Evolutionary conservation across 2,888 invertebrate species (phyloP), one percentile per base, ranked within the genome.

Genomic region (Melieria crassipennis): DNA sequence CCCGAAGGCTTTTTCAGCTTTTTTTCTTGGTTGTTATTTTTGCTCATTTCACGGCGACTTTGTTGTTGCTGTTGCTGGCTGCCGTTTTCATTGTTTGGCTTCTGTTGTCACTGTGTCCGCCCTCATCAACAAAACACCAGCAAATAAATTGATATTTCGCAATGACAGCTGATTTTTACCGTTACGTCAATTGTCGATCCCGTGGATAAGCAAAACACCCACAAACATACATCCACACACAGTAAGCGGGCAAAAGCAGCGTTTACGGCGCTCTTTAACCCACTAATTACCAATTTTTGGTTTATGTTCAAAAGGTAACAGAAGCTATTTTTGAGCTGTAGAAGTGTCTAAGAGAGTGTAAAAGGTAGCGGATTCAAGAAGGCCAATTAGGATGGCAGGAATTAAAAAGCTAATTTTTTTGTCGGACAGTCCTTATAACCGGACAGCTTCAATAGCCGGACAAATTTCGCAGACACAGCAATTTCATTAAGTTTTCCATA

Each of bases 161-260:
- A 52, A 9, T 52, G 52, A 52, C 52, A 52, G 52, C 52, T 52
- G 52, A 52, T 52, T 52, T 52, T 52, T 52, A 13, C 52, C 13
- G 52, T 13, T 52, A 6, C 13, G 11, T 52, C 52, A 9, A n/a
- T 52, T 7, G 50, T 52, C 52, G 52, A 52, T n/a, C 5, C 9
- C 9, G 11, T 50, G 50, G 11, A 5, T 7, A 52, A 9, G 3
- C 30, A 30, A 1, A 30, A 50, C 9, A 10, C 11, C 11, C 11
- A 50, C 11, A 9, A 0, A 50, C 1, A 30, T 30, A 30, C 30
- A 30, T 30, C 30, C 30, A 3, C 30, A 30, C 30, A 30, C 30
- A 30, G 30, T 30, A 30, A 30, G 30, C 30, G 30, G 30, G 30
- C 30, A 30, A 30, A 2, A 30, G 30, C 30, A 30, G 30, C 30